These are phyloP conservation scores for Pristionchus fissidentatus DNA, from an alignment of 2,888 invertebrate genomes.

Conservation along the genomic window DNA sequence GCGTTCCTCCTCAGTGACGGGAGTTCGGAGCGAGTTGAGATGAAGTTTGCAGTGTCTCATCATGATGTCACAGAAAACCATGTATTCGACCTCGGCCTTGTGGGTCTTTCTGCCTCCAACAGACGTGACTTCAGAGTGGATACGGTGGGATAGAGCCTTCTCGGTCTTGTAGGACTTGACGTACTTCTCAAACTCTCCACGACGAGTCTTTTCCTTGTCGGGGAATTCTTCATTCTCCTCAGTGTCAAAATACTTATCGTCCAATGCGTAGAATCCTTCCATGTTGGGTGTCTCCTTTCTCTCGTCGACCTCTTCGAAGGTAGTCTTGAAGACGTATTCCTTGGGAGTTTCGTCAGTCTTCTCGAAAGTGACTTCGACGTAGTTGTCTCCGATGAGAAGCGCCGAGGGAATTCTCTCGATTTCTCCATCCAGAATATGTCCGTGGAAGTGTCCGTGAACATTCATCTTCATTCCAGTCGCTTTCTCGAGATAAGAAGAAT, in stretches of 20 bases:
- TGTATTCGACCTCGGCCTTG: constrained; percentile 48
- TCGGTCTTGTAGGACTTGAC: constrained; percentile 38
- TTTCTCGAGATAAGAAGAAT: constrained; percentile 50
- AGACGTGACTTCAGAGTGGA: not conserved
- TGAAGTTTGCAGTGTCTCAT: constrained; percentile 53
- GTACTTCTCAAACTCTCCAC: constrained; percentile 45
- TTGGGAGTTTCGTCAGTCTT: constrained; percentile 45
- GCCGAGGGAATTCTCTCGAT: not conserved
- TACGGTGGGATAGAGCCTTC: not conserved
- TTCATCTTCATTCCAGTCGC: constrained; percentile 56
- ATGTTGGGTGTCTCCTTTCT: constrained; percentile 47
- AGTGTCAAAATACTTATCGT: constrained; percentile 45
- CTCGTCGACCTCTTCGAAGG: constrained; percentile 47
- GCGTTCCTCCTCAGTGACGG: constrained; percentile 48
- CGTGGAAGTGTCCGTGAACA: constrained; percentile 57
- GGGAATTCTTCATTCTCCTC: constrained; percentile 37
- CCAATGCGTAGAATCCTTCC: constrained; percentile 55
- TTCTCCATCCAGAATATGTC: constrained; percentile 52
- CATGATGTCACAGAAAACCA: constrained; percentile 50
- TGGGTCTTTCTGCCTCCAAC: not conserved
- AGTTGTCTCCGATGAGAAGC: constrained; percentile 60
- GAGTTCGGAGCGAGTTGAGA: not conserved
- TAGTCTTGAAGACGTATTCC: constrained; percentile 20
- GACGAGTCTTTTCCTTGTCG: constrained; percentile 47
- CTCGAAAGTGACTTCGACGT: constrained; percentile 57